Conservation (phyloP, 2,888 invertebrate genomes). For the Chorisops tibialis region DNA sequence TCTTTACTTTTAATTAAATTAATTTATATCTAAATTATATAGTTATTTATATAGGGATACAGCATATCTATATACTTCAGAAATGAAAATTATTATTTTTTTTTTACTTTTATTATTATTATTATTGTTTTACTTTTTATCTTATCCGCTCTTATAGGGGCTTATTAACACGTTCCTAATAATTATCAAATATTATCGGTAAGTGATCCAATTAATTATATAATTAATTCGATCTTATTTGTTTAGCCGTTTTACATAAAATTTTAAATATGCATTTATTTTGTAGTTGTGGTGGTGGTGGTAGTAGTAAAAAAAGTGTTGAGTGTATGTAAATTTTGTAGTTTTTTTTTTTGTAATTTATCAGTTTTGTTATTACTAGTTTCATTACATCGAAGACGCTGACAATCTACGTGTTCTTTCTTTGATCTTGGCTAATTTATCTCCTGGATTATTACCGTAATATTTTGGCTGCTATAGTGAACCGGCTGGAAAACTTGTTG, state of each 20-base stretch:
- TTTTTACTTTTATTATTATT: too few relatives aligned
- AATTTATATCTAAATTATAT: slow-evolving; percentile 10
- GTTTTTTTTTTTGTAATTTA: neutral
- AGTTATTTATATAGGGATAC: slow-evolving; percentile 6
- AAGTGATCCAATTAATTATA: slow-evolving; percentile 16
- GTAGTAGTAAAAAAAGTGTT: slow-evolving; percentile 15
- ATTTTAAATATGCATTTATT: slow-evolving; percentile 20
- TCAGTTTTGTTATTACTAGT: slow-evolving; percentile 1
- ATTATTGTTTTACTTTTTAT: too few relatives aligned
- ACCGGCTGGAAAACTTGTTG: slow-evolving; percentile 84
- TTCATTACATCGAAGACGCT: neutral
- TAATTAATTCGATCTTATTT: slow-evolving; percentile 19
- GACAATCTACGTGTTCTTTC: neutral
- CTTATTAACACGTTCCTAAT: slow-evolving; percentile 1
- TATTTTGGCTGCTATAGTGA: slow-evolving; percentile 58
- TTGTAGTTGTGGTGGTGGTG: slow-evolving; percentile 9
- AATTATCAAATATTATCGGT: neutral
- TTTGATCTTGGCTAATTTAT: neutral
- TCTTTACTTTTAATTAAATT: slow-evolving; percentile 4
- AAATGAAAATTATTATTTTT: too few relatives aligned
- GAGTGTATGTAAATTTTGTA: slow-evolving; percentile 6
- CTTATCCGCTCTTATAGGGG: neutral
- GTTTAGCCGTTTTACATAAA: slow-evolving; percentile 15
- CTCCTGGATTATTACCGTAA: slow-evolving; percentile 16
- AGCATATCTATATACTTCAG: neutral